Conservation (phyloP, 2,113 vertebrate genomes). For the Echinops telfairi region DNA sequence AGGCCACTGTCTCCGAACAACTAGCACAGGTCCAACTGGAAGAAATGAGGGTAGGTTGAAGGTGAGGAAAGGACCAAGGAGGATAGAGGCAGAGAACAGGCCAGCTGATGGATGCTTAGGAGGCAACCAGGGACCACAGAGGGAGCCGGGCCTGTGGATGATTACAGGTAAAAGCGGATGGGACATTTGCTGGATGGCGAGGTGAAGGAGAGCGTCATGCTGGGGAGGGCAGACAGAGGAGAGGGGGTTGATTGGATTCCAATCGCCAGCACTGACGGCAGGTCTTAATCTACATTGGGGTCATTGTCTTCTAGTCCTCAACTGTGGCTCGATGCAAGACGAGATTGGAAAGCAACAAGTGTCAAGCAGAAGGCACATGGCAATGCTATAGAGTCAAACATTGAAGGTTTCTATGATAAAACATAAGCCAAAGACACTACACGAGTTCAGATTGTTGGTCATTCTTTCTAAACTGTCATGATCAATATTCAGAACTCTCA, state of each 20-base stretch:
- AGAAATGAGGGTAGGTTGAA: neutral
- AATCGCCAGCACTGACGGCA: neutral
- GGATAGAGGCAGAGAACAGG: neutral
- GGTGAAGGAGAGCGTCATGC: accelerated
- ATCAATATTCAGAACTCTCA: neutral
- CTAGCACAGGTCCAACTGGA: neutral
- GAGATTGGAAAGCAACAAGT: slow-evolving; percentile 11
- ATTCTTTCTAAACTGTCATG: neutral
- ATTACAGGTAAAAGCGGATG: neutral
- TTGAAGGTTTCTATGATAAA: neutral
- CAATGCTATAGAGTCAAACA: neutral
- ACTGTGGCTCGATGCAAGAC: neutral
- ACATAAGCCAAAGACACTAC: too few relatives aligned
- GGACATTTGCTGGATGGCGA: neutral
- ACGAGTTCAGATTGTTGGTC: neutral
- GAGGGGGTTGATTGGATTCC: neutral
- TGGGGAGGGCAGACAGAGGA: neutral
- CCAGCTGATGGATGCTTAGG: neutral
- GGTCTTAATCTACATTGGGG: neutral
- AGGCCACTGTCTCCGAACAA: neutral
- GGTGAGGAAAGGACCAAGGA: neutral
- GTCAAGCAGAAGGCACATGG: neutral
- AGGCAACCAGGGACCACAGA: accelerated
- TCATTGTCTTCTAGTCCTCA: slow-evolving; percentile 2
- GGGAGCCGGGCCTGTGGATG: neutral